Evolutionary conservation across 2,797 vertebrate species (phyloP), one percentile per base, ranked within the genome.

Genomic region (Cryptoblepharus egeriae): DNA sequence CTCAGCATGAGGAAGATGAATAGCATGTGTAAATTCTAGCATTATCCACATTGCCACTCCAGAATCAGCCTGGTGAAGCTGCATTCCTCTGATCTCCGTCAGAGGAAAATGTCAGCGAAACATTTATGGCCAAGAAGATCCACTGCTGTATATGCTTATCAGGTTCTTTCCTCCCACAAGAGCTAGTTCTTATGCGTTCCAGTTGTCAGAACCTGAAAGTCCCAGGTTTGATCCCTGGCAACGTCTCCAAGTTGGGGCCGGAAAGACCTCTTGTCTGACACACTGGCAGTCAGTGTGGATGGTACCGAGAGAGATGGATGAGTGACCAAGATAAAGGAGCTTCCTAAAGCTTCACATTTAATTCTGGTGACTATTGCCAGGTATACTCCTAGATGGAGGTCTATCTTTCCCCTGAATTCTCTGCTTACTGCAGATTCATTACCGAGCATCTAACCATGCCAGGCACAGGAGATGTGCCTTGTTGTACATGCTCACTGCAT

Each of bases 1-100:
- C 72, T 61, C 84, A 3, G 58, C 3, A 28, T 85, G 75, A 85
- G 85, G 76, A 77, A 85, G 85, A 86, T 52, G 86, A 90, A 84
- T 80, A 1, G 18, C 75, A 80, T 28, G 2, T 88, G 77, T 87
- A 67, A 87, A 89, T 88, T 80, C 81, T 63, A 77, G 88, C 80
- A 61, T 89, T 88, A 87, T 61, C 87, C 78, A 30, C 68, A 4
- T 81, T 82, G 76, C 78, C 63, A 77, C 80, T 83, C 64, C 42
- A 37, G 80, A 49, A 74, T 80, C 64, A 42, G 39, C 32, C 35
- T 35, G 30, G 3, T 78, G 39, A n/a, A 7, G 61, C 39, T 5
- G 10, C n/a, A 28, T 83, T 81, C 45, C 24, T 82, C 65, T 74
- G 20, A 61, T 61, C 7, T 76, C 88, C 12, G 3, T 42, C n/a